Base-by-base conservation (phyloP, 2,113 vertebrate species). In the Sitta europaea region DNA sequence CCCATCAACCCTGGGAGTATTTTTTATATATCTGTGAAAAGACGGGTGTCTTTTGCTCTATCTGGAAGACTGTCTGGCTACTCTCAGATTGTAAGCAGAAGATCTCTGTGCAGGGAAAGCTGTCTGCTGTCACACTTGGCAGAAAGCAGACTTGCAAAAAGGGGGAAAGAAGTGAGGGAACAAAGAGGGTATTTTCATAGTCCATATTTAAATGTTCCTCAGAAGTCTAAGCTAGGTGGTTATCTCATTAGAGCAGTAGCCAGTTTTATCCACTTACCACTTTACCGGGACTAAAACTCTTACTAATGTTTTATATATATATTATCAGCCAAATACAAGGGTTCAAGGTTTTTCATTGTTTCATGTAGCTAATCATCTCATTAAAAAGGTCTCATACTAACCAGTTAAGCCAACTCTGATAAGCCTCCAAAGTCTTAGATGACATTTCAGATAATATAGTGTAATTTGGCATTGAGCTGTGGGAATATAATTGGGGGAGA, bases 401-500 rank as follows among this genome's bases (percentile, higher is more conserved):
- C 75, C 33, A 67, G 62, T 51, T 79, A 73, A 88, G 31, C 43
- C 47, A 77, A 65, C 38, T 90, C 14, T 47, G 86, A 83, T 76
- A 90, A 93, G 76, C 47, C 9, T 80, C 47, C 43, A 9, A 76
- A 72, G 45, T 66, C 59, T 58, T 77, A 80, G 55, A 48, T 94
- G 73, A 77, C 81, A 66, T 94, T 93, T 94, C 62, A 80, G 86
- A 54, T 86, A 80, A 70, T 88, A 76, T 27, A 65, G 38, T 94
- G 40, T 80, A 92, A 92, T 86, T 90, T 90, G 79, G 31, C 1
- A 5, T 57, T 71, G 82, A 96, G 33, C 55, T 80, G 38, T 86
- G 82, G 85, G 54, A 90, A 79, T 29, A 29, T 91, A 76, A 76
- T 17, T 92, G 78, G 81, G 53, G 43, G 45, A 51, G 23, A 95